Base-by-base conservation (phyloP, 2,888 invertebrate genomes). In the Hirtodrosophila trivittata region DNA sequence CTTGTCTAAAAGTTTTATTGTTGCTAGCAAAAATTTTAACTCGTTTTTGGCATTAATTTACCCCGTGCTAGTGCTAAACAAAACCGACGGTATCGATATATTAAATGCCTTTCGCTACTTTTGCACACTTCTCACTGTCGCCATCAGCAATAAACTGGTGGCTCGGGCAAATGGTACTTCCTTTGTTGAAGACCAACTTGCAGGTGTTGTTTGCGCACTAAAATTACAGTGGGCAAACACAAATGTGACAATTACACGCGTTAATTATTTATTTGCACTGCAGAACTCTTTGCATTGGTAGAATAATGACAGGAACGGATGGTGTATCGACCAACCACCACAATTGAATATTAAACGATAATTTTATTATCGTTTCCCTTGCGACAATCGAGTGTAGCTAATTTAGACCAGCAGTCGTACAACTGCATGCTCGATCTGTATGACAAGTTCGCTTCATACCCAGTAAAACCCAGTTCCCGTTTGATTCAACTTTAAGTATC, bases 41-140 rank as follows among this genome's bases (percentile, higher is more conserved):
- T 62, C 30, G 50, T 50, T 57, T 54, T 56, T 42, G 33, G 56
- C 33, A 59, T 52, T 25, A 50, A 50, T 50, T 58, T 52, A 52
- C 51, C 41, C 49, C 32, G 68, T 51, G 58, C 46, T 58, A 42
- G 52, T 69, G 69, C 45, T 55, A 70, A 69, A 56, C 56, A 69
- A 69, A 65, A 52, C 45, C 65, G 56, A 65, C 70, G 52, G 50
- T 70, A 65, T 65, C 70, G 70, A 70, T 70, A 70, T 39, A 33
- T 52, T 33, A 21, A 55, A 56, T 49, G 45, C 45, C 52, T 70
- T 58, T 69, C 33, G 69, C 56, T 65, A 60, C 46, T 69, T 70
- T 56, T 60, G 59, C 65, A 69, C 70, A 65, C 54, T 60, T 57
- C 50, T 39, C 41, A 42, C 18, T 33, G 59, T 69, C 41, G 69